These are phyloP conservation scores for Ophonus ardosiacus DNA, from an alignment of 2,888 invertebrate species.

Conservation along the genomic window DNA sequence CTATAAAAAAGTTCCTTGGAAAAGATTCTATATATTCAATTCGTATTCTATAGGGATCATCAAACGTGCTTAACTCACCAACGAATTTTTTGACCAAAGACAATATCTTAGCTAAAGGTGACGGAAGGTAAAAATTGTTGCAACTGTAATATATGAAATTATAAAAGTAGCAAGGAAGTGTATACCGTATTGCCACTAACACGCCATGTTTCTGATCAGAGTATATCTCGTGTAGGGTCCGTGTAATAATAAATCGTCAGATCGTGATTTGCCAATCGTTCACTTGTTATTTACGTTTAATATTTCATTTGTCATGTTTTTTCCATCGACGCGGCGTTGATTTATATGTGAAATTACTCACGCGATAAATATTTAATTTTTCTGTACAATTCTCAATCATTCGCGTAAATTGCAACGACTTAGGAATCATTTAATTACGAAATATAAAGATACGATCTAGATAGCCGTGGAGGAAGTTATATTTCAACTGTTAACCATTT, in stretches of 20 bases:
- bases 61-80: too few relatives aligned
- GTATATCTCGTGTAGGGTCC: conserved; percentile 12
- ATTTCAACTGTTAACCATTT: conserved; percentile 55
- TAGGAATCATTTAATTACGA: conserved; percentile 54
- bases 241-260: conserved; percentile 53
- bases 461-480: conserved; percentile 50
- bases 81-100: too few relatives aligned
- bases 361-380: conserved; percentile 48
- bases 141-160: not conserved
- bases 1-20: too few relatives aligned
- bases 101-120: too few relatives aligned
- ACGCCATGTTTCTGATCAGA: not conserved
- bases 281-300: conserved; percentile 58
- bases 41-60: too few relatives aligned
- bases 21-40: too few relatives aligned
- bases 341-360: conserved; percentile 58
- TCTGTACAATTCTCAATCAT: conserved; percentile 38
- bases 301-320: conserved; percentile 62
- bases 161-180: not conserved
- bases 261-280: conserved; percentile 63
- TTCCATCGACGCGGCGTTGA: conserved; percentile 43
- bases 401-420: conserved; percentile 24
- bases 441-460: conserved; percentile 39
- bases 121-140: too few relatives aligned
- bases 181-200: not conserved